These are phyloP conservation scores for Cephus sareptanus DNA, from an alignment of 2,888 invertebrate genomes.

Conservation along the genomic window DNA sequence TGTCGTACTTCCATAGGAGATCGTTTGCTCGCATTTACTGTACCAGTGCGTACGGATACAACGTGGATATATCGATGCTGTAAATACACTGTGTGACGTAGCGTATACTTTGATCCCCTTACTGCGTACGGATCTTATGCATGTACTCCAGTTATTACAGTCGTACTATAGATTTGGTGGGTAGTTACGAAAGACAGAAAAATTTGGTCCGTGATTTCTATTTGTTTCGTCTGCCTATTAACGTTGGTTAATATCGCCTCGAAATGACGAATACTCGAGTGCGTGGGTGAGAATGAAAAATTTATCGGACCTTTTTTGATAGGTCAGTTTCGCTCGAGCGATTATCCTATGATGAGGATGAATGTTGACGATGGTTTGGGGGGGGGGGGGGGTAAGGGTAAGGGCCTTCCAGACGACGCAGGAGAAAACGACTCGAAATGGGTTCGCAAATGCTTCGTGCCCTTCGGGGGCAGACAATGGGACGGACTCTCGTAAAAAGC, in stretches of 20 bases:
- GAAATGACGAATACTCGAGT: neutral
- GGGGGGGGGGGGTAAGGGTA: neutral
- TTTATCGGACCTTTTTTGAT: neutral
- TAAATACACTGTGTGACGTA: neutral
- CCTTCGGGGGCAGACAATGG: constrained; percentile 34
- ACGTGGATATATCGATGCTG: neutral
- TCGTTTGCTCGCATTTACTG: neutral
- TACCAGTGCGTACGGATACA: neutral
- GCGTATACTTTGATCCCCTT: neutral
- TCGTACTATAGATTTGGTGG: neutral
- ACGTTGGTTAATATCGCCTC: neutral
- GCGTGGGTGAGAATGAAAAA: neutral
- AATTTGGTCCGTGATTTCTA: neutral
- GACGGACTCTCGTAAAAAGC: constrained; percentile 46
- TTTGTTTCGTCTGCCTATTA: too few species aligned
- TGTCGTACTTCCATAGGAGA: neutral
- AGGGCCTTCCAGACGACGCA: neutral
- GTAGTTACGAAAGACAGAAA: neutral
- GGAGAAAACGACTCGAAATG: neutral
- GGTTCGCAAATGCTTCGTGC: neutral
- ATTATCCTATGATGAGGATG: neutral
- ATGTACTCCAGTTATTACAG: neutral
- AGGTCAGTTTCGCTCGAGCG: neutral
- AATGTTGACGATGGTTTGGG: neutral
- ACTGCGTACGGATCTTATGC: neutral